phyloP scores from a whole-genome alignment of 2,888 invertebrate species.

The Euclidia mi region DNA sequence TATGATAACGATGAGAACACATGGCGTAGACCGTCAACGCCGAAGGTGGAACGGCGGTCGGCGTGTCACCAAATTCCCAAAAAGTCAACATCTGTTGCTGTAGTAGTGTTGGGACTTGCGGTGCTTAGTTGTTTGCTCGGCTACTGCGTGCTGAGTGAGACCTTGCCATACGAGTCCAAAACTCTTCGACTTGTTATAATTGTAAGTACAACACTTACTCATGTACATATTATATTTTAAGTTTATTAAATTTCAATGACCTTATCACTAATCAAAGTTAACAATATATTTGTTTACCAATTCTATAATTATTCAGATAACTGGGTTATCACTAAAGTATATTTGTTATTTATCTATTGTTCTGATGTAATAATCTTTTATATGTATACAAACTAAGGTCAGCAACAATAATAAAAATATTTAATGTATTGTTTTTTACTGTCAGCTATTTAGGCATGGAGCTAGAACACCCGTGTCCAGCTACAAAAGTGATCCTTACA shows the following conservation, averaged over 20 bases:
- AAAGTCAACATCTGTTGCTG: slow-evolving; percentile 78
- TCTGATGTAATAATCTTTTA: too few species aligned
- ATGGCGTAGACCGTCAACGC: slow-evolving; percentile 76
- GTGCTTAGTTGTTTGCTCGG: slow-evolving; percentile 86
- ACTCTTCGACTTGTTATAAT: slow-evolving; percentile 81
- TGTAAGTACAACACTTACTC: slow-evolving; percentile 79
- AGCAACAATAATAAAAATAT: too few species aligned
- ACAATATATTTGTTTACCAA: too few species aligned
- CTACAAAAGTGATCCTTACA: slow-evolving; percentile 95
- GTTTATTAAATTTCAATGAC: too few species aligned
- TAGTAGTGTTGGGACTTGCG: slow-evolving; percentile 82
- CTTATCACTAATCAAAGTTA: too few species aligned
- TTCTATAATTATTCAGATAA: too few species aligned
- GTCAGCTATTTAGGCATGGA: slow-evolving; percentile 95
- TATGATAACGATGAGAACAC: slow-evolving; percentile 83
- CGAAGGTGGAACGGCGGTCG: slow-evolving; percentile 63
- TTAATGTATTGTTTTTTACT: too few species aligned
- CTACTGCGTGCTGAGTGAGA: slow-evolving; percentile 85
- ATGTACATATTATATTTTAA: too few species aligned
- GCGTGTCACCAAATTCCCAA: slow-evolving; percentile 77
- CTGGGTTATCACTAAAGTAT: too few species aligned
- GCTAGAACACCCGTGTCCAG: slow-evolving; percentile 93
- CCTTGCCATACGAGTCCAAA: slow-evolving; percentile 84
- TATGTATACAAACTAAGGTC: too few species aligned
- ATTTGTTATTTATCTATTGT: too few species aligned